Conservation (phyloP, 1,140 invertebrate species). For the Pseudomyrmex pallidus region DNA sequence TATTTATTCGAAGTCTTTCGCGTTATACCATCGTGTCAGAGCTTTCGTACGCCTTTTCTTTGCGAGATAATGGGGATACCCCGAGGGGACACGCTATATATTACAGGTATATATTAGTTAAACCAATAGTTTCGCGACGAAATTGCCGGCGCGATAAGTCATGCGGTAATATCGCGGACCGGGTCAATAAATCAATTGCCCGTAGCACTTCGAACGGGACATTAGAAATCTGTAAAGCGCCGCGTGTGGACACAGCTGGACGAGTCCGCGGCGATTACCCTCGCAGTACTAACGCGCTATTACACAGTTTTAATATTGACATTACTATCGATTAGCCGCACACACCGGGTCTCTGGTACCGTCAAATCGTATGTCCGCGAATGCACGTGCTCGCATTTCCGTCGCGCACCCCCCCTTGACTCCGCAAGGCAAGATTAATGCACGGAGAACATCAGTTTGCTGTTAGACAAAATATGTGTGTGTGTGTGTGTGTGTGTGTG, state of each 20-base stretch:
- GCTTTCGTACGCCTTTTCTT: background rate
- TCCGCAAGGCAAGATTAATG: slow-evolving; percentile 14
- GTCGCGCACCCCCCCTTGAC: background rate
- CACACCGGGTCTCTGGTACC: slow-evolving; percentile 17
- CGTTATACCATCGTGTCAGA: background rate
- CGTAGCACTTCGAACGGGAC: slow-evolving; percentile 57
- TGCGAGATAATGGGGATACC: background rate
- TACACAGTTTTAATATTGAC: slow-evolving; percentile 71
- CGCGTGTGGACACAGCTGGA: slow-evolving; percentile 72
- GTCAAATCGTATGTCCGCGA: slow-evolving; percentile 37
- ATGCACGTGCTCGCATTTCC: slow-evolving; percentile 32
- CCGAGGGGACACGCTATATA: background rate
- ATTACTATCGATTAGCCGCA: slow-evolving; percentile 67
- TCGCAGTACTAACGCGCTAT: slow-evolving; percentile 70
- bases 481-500: no score
- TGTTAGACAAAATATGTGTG: no score
- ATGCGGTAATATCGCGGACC: slow-evolving; percentile 46
- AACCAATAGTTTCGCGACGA: background rate
- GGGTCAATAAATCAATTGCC: slow-evolving; percentile 66
- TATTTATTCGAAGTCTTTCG: background rate
- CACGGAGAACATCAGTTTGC: no score
- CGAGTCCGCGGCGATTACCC: slow-evolving; percentile 66
- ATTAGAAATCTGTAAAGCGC: slow-evolving; percentile 58
- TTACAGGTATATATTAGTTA: no score
- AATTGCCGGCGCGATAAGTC: slow-evolving; percentile 52